phyloP scores from a whole-genome alignment of 2,888 invertebrate species.

The Hoplodrina ambigua region DNA sequence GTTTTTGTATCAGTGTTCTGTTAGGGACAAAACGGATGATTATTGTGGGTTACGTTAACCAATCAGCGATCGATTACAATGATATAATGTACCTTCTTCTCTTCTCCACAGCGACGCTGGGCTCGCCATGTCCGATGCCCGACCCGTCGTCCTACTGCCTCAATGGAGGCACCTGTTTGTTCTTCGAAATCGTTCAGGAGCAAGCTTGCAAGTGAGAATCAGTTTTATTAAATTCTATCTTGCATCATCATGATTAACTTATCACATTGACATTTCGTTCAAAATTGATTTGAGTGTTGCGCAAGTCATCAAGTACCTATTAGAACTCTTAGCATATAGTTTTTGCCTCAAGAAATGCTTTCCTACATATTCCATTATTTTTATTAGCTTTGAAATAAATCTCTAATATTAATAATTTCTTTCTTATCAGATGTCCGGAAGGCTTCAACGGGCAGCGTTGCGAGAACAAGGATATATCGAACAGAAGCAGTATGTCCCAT shows the following conservation, averaged over 20 bases:
- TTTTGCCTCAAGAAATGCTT: neutral
- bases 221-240: neutral
- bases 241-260: neutral
- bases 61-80: neutral
- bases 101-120: conserved; percentile 83
- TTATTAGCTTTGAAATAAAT: too few species aligned
- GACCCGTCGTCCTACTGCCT: conserved; percentile 94
- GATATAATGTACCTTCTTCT: neutral
- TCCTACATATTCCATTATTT: neutral
- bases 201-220: conserved; percentile 95
- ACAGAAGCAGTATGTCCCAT: conserved; percentile 94
- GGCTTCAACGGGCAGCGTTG: conserved; percentile 95
- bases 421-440: conserved; percentile 93
- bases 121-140: conserved; percentile 92
- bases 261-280: neutral
- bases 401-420: conserved; percentile 20
- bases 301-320: neutral
- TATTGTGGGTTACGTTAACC: conserved; percentile 4
- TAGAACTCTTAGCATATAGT: neutral
- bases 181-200: conserved; percentile 94
- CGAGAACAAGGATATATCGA: conserved; percentile 94
- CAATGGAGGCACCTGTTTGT: conserved; percentile 96
- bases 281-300: neutral
- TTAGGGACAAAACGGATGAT: conserved; percentile 24
- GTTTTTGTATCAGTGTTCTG: conserved; percentile 49